These are phyloP conservation scores for Adelphocoris suturalis DNA, from an alignment of 2,888 invertebrate genomes.

Conservation along the genomic window DNA sequence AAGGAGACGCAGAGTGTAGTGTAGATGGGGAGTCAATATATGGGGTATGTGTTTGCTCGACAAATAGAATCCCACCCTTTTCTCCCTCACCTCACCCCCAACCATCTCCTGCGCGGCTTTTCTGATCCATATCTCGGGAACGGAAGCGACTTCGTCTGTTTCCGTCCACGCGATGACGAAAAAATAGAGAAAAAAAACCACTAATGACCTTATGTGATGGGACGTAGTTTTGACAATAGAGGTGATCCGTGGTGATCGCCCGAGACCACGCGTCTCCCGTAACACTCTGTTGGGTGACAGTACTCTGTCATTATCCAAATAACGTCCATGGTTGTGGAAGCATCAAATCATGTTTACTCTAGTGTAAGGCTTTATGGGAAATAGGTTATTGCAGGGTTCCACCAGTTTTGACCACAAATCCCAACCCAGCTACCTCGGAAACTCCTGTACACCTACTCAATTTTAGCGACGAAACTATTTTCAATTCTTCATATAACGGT, in stretches of 20 bases:
- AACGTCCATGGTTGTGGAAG: background rate
- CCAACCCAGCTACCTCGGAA: too few species aligned
- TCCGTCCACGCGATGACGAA: constrained; percentile 42
- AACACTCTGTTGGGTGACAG: background rate
- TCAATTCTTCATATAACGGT: too few species aligned
- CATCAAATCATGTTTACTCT: background rate
- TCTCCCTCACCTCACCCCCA: background rate
- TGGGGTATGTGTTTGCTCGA: constrained; percentile 49
- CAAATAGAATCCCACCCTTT: constrained; percentile 33
- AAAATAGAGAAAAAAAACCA: constrained; percentile 14
- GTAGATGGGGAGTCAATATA: constrained; percentile 46
- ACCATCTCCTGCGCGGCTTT: background rate
- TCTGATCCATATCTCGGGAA: constrained; percentile 57
- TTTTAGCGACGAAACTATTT: too few species aligned
- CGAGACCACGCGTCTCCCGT: background rate
- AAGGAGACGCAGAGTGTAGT: background rate
- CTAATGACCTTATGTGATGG: constrained; percentile 16
- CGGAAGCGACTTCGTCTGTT: constrained; percentile 10
- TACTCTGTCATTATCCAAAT: background rate
- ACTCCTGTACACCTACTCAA: too few species aligned
- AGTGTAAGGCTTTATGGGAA: background rate
- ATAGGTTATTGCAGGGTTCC: too few species aligned
- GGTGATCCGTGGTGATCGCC: background rate
- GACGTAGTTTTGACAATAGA: background rate
- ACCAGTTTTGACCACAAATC: too few species aligned